A percentile compares a stretch with the other conserved stretches of the same genome.
These are phyloP conservation scores for Siphamia tubifer DNA, from an alignment of 2,113 vertebrate species.

Conservation along the genomic window DNA sequence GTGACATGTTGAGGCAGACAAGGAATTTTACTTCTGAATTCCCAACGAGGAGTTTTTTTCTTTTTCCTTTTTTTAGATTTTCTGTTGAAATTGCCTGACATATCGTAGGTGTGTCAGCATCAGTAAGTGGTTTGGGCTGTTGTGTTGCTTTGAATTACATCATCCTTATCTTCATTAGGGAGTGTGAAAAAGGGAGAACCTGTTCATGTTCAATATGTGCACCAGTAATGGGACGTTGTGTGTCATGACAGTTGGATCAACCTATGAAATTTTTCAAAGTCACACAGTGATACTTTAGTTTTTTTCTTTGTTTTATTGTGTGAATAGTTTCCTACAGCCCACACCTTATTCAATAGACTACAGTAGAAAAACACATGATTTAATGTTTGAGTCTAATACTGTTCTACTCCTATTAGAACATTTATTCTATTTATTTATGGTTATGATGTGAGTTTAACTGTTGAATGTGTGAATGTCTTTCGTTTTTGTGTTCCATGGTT, in stretches of 20 bases:
- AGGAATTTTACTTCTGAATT: conserved; percentile 68
- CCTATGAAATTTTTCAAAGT: not conserved
- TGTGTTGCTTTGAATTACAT: conserved; percentile 72
- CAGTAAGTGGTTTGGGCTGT: conserved; percentile 56
- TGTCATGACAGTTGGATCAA: conserved; percentile 3
- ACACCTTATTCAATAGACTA: too few species aligned
- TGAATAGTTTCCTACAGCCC: not conserved
- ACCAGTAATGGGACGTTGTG: conserved; percentile 35
- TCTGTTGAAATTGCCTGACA: conserved; percentile 72
- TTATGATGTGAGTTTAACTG: too few species aligned
- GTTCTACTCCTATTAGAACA: too few species aligned
- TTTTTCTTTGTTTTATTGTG: not conserved
- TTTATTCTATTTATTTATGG: too few species aligned
- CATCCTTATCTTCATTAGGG: conserved; percentile 55
- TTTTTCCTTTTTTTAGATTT: conserved; percentile 40
- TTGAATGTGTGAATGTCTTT: too few species aligned
- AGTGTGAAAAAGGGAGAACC: conserved; percentile 13
- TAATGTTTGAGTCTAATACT: too few species aligned
- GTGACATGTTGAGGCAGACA: conserved; percentile 69
- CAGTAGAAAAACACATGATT: too few species aligned
- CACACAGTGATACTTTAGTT: not conserved
- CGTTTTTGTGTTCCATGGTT: too few species aligned
- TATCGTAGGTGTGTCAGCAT: conserved; percentile 61
- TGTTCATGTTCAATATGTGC: conserved; percentile 38
- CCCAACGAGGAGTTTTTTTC: conserved; percentile 28